These are phyloP conservation scores for Cactoblastis cactorum DNA, from an alignment of 2,888 invertebrate genomes.

Conservation along the genomic window DNA sequence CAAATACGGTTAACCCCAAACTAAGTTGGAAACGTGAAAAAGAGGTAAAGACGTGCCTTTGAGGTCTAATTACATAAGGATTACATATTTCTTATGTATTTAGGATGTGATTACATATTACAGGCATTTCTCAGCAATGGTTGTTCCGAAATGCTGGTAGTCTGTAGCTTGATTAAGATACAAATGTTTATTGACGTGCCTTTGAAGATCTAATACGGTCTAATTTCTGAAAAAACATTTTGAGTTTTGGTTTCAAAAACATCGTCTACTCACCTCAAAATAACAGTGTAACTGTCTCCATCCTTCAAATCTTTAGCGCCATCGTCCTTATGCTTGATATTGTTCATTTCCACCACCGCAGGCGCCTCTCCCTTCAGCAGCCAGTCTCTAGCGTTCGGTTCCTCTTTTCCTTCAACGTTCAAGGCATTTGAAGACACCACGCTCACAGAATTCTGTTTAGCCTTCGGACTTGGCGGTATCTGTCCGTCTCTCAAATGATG, in stretches of 20 bases:
- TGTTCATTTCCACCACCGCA: slow-evolving; percentile 69
- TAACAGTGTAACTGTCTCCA: slow-evolving; percentile 87
- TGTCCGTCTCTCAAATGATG: slow-evolving; percentile 74
- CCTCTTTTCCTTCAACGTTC: slow-evolving; percentile 59
- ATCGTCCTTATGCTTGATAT: slow-evolving; percentile 69
- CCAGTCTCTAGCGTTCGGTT: slow-evolving; percentile 68
- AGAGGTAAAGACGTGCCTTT: too few relatives aligned
- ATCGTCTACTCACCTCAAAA: slow-evolving; percentile 75
- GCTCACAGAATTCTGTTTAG: slow-evolving; percentile 67
- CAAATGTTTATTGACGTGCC: too few relatives aligned
- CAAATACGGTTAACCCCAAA: slow-evolving; percentile 24
- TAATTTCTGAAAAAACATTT: too few relatives aligned
- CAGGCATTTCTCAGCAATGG: too few relatives aligned
- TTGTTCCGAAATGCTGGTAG: too few relatives aligned
- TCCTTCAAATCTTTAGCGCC: slow-evolving; percentile 73
- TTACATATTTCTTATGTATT: too few relatives aligned
- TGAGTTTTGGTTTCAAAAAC: too few relatives aligned
- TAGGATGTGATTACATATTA: too few relatives aligned
- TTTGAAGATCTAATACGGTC: too few relatives aligned
- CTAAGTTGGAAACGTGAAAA: too few relatives aligned
- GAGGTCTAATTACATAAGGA: too few relatives aligned
- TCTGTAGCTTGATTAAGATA: too few relatives aligned
- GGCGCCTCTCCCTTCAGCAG: slow-evolving; percentile 57
- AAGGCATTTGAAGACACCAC: slow-evolving; percentile 71
- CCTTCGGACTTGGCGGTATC: slow-evolving; percentile 63